Percentiles rank a stretch among this genome's conserved stretches.
phyloP scores from a whole-genome alignment of 2,113 vertebrate genomes.

The Ramphastos sulfuratus region DNA sequence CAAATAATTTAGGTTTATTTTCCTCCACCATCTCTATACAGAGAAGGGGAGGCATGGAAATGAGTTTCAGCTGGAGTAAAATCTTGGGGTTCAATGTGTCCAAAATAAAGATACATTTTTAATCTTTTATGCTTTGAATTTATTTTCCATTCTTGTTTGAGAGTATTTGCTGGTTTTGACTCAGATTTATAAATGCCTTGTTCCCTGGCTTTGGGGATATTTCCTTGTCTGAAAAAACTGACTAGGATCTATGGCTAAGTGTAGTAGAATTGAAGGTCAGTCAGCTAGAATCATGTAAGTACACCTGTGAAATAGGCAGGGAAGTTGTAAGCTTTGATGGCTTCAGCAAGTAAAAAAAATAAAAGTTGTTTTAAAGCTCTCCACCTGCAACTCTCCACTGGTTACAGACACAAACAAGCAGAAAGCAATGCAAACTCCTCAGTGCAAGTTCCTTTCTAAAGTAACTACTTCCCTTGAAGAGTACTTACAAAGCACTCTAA shows the following conservation, averaged over 20 bases:
- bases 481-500: neutral
- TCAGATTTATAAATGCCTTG: neutral
- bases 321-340: neutral
- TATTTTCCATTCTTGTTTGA: neutral
- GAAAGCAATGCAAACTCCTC: neutral
- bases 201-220: neutral
- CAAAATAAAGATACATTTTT: neutral
- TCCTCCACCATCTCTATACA: neutral
- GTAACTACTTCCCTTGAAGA: neutral
- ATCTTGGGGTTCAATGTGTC: neutral
- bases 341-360: neutral
- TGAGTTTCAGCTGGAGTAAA: slow-evolving; percentile 46
- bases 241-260: neutral
- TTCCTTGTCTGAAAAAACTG: neutral
- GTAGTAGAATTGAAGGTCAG: neutral
- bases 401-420: neutral
- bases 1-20: slow-evolving; percentile 38
- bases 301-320: neutral
- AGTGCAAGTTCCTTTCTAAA: neutral
- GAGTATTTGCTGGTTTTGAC: neutral
- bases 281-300: neutral
- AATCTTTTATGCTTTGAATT: neutral
- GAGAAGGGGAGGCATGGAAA: slow-evolving; percentile 4
- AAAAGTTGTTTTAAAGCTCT: neutral
- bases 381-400: neutral